phyloP scores from a whole-genome alignment of 2,888 invertebrate genomes.

The Punctoribates punctum region DNA sequence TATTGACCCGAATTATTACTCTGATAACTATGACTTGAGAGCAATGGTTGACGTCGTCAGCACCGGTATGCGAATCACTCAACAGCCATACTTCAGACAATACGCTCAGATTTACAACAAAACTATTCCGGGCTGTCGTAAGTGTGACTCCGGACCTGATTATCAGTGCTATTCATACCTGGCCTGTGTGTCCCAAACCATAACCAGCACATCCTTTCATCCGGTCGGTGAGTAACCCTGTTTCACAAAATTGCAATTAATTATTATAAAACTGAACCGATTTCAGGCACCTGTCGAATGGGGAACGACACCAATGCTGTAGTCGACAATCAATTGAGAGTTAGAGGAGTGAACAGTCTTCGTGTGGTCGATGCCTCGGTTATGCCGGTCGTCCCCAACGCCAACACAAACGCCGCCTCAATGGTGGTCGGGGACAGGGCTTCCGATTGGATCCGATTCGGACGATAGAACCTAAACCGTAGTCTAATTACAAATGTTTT shows the following conservation, averaged over 20 bases:
- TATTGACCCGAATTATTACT: constrained; percentile 37
- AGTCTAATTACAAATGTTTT: too few species aligned
- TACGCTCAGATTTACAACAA: background rate
- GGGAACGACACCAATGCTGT: constrained; percentile 46
- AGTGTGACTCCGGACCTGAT: constrained; percentile 29
- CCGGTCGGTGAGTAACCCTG: background rate
- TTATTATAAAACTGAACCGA: too few species aligned
- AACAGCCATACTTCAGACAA: background rate
- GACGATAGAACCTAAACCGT: too few species aligned
- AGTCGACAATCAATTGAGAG: constrained; percentile 48
- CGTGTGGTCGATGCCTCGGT: constrained; percentile 51
- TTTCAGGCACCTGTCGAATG: constrained; percentile 48
- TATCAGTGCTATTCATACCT: constrained; percentile 40
- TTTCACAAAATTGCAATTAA: too few species aligned
- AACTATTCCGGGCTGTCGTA: constrained; percentile 19
- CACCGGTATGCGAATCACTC: constrained; percentile 34
- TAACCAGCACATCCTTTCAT: constrained; percentile 36
- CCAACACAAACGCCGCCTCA: constrained; percentile 48
- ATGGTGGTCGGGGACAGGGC: constrained; percentile 45
- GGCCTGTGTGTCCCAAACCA: constrained; percentile 36
- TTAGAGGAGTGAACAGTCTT: constrained; percentile 49
- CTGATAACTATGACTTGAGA: constrained; percentile 24
- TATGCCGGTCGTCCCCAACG: constrained; percentile 48
- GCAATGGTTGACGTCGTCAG: constrained; percentile 31
- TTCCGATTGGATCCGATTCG: background rate